Base-by-base conservation (phyloP, 2,888 invertebrate species). In the Heliconius charithonia region DNA sequence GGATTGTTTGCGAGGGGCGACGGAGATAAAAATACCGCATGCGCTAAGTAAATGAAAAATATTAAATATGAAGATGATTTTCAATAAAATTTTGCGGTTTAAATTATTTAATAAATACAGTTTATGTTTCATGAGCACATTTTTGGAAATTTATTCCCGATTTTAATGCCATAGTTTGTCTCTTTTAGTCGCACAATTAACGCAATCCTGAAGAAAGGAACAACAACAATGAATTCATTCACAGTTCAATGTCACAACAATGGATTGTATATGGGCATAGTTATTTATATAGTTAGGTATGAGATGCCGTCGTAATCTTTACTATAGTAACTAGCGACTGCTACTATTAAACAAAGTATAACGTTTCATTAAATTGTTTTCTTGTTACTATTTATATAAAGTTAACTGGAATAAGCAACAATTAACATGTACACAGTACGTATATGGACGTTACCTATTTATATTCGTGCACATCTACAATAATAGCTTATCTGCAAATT, bases 181-280 rank as follows among this genome's bases (percentile, higher is more conserved):
- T 88, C 88, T 87, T 85, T 87, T 85, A 82, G 80, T 79, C 86
- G 80, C 83, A 83, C 80, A 83, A 84, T 83, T 85, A 81, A 79
- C 78, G 77, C 76, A 81, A 76, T 74, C 79, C 56, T 70, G 75
- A 76, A 82, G 84, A 85, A 82, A 83, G 81, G 82, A 85, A 85
- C 79, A 81, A 83, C 83, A 85, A 84, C 84, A 87, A 86, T 85
- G 86, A 85, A 87, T 87, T 88, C 88, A 87, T 90, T 88, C 87
- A 86, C 85, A 84, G 82, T 88, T 88, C 88, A 89, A 87, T 89
- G 88, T 89, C 89, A 90, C 85, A 90, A 90, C 90, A 90, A 89
- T 89, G 87, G 86, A 86, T 86, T 83, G 81, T 81, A 72, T 72
- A 72, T 59, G 72, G 72, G 72, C 59, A 72, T 72, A 32, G 72